Conservation (phyloP, 2,797 vertebrate species). For the Rhinella marina region DNA sequence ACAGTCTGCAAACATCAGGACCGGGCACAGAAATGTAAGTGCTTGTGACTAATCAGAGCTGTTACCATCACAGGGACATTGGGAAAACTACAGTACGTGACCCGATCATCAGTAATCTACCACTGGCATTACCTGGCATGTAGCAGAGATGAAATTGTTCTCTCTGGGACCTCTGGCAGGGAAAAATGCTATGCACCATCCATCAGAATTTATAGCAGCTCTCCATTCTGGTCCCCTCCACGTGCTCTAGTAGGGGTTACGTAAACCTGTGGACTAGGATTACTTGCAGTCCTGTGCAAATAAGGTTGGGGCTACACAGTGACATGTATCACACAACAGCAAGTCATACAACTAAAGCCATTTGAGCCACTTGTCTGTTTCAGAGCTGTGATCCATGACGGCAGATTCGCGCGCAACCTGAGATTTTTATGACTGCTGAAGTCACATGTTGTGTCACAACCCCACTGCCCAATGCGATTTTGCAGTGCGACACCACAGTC, state of each 20-base stretch:
- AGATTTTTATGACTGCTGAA: too few relatives aligned
- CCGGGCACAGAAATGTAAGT: background rate
- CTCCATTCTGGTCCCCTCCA: background rate
- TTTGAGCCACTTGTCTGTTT: too few relatives aligned
- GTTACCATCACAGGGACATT: background rate
- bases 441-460: too few relatives aligned
- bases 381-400: too few relatives aligned
- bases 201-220: background rate
- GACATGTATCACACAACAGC: too few relatives aligned
- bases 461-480: too few relatives aligned
- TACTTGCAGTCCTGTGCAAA: background rate
- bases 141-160: background rate
- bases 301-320: too few relatives aligned
- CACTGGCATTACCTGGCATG: background rate
- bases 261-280: background rate
- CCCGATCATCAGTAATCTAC: background rate
- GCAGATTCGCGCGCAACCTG: too few relatives aligned
- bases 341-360: too few relatives aligned
- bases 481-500: too few relatives aligned
- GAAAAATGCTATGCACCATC: too few relatives aligned
- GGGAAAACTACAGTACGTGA: background rate
- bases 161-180: background rate
- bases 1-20: background rate
- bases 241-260: background rate
- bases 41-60: background rate